These are phyloP conservation scores for Parauchenoglanis ngamensis DNA, from an alignment of 2,797 vertebrate species.

Conservation along the genomic window DNA sequence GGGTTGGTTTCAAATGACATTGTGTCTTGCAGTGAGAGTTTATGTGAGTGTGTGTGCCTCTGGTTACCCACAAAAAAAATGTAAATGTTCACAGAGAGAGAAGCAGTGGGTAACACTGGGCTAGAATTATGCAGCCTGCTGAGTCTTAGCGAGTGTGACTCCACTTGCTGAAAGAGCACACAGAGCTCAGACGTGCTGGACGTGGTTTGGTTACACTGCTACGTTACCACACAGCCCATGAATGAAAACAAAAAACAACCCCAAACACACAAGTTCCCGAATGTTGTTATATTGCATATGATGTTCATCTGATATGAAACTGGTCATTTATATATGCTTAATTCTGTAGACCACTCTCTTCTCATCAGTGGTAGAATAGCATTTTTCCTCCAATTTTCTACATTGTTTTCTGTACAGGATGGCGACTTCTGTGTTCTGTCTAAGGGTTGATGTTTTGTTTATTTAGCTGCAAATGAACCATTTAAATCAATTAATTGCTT, in stretches of 20 bases:
- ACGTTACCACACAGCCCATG: neutral
- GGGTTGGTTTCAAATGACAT: conserved; percentile 27
- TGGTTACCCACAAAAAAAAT: conserved; percentile 40
- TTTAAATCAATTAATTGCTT: conserved; percentile 70
- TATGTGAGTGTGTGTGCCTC: conserved; percentile 22
- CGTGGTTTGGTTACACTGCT: neutral
- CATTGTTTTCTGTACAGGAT: conserved; percentile 47
- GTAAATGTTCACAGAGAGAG: conserved; percentile 16
- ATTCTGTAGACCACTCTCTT: neutral
- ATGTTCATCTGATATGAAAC: neutral
- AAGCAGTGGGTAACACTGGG: conserved; percentile 54
- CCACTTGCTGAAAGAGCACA: conserved; percentile 64
- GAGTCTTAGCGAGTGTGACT: conserved; percentile 72
- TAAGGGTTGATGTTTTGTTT: conserved; percentile 68
- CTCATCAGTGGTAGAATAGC: neutral
- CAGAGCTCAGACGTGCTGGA: conserved; percentile 1
- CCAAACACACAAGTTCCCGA: neutral
- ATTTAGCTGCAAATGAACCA: conserved; percentile 69
- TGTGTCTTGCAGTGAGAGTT: conserved; percentile 24
- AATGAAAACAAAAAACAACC: neutral
- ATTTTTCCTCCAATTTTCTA: conserved; percentile 31
- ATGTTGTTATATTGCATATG: neutral
- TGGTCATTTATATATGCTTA: neutral
- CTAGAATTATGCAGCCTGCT: conserved; percentile 71
- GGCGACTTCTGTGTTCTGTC: conserved; percentile 51